These are phyloP conservation scores for Phylloscopus trochiloides DNA, from an alignment of 2,113 vertebrate species.

Conservation along the genomic window DNA sequence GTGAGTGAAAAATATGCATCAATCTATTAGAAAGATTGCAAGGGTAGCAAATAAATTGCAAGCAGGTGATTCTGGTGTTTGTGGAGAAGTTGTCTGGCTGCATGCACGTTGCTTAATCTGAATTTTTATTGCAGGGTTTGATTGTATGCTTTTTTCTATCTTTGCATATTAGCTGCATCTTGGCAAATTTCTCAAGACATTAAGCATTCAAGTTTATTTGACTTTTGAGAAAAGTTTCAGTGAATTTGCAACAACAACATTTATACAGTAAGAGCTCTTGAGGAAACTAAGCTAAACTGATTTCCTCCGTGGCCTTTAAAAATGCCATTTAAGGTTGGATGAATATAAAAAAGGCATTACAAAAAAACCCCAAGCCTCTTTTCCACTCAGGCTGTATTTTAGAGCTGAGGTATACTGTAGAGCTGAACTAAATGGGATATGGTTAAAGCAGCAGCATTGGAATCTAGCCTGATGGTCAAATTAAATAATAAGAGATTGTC, in stretches of 20 bases:
- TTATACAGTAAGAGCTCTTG: background rate
- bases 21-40: background rate
- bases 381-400: background rate
- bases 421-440: background rate
- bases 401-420: background rate
- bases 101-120: background rate
- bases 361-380: background rate
- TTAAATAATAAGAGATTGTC: background rate
- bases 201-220: background rate
- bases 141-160: background rate
- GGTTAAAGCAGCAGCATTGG: background rate
- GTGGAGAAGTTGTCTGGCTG: background rate
- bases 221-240: constrained; percentile 16
- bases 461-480: background rate
- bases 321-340: background rate
- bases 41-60: background rate
- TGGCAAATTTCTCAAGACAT: background rate
- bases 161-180: background rate
- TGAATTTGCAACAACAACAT: background rate
- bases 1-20: constrained; percentile 78
- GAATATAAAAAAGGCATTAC: background rate
- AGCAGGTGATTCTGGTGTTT: background rate
- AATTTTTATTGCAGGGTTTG: background rate
- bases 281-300: background rate
- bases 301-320: constrained; percentile 36